Conservation (phyloP, 2,888 invertebrate species). For the Biston betularia region DNA sequence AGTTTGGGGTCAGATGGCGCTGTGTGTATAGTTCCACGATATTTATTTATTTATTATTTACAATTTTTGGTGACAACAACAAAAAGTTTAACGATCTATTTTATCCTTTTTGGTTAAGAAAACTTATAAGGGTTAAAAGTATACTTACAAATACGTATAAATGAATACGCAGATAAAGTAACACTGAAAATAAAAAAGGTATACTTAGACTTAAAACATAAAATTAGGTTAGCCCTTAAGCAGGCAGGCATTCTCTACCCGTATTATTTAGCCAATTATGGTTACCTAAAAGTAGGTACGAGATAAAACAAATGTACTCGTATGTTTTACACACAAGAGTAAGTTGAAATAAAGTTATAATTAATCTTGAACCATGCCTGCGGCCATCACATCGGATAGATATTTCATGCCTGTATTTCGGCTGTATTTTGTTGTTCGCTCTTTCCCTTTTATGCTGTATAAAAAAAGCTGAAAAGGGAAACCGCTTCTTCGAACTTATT, state of each 20-base stretch:
- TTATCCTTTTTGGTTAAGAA: too few relatives aligned
- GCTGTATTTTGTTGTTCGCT: constrained; percentile 48
- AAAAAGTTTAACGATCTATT: too few relatives aligned
- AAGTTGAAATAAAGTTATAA: constrained; percentile 49
- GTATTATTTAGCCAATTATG: constrained; percentile 14
- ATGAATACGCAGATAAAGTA: too few relatives aligned
- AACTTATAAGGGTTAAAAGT: too few relatives aligned
- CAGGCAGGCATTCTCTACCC: constrained; percentile 14
- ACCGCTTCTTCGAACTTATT: constrained; percentile 51
- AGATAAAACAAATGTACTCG: constrained; percentile 34
- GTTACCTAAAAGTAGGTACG: constrained; percentile 16
- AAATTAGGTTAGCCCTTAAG: constrained; percentile 1
- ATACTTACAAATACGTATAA: too few relatives aligned
- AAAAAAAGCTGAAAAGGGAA: constrained; percentile 50
- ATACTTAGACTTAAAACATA: not conserved
- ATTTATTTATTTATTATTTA: too few relatives aligned
- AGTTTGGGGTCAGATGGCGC: too few relatives aligned
- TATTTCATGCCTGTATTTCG: constrained; percentile 44
- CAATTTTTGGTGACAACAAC: too few relatives aligned
- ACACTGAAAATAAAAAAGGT: too few relatives aligned
- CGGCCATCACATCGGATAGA: constrained; percentile 48
- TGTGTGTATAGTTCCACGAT: too few relatives aligned
- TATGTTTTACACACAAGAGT: constrained; percentile 32
- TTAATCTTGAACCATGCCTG: constrained; percentile 47
- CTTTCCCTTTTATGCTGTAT: constrained; percentile 51